phyloP scores from a whole-genome alignment of 2,888 invertebrate species.

The Megaustenia siamemsis region DNA sequence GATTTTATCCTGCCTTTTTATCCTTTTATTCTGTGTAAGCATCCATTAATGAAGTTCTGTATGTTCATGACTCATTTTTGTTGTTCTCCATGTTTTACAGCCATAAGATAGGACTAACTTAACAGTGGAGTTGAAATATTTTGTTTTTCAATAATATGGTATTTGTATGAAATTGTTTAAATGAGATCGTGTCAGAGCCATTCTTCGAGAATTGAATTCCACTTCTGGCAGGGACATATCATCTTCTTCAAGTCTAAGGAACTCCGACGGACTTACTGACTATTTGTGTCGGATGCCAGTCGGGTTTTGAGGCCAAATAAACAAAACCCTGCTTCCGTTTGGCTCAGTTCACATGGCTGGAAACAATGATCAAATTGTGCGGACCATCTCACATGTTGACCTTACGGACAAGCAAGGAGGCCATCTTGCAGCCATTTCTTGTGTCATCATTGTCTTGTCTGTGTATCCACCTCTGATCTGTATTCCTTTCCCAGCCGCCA shows the following conservation, averaged over 20 bases:
- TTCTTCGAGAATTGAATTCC: not conserved
- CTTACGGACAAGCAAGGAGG: not conserved
- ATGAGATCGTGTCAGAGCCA: not conserved
- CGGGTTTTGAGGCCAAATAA: constrained; percentile 34
- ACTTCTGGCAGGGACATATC: not conserved
- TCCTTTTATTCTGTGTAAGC: no score
- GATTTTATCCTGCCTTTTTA: no score
- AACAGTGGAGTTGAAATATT: no score
- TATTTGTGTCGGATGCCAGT: constrained; percentile 19
- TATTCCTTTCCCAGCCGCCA: constrained; percentile 15
- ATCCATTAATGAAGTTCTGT: no score
- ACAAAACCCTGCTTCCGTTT: constrained; percentile 16
- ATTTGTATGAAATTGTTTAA: not conserved
- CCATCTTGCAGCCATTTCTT: constrained; percentile 31
- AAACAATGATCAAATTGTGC: constrained; percentile 34
- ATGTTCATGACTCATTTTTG: no score
- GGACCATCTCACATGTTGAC: not conserved
- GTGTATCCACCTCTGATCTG: constrained; percentile 12
- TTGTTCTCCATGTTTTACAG: no score
- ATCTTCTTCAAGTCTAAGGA: not conserved
- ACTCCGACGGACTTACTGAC: constrained; percentile 32
- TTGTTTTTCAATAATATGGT: no score
- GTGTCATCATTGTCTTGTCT: constrained; percentile 23
- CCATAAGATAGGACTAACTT: no score
- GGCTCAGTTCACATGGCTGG: constrained; percentile 14